A percentile compares a stretch with the other conserved stretches of the same genome.
Evolutionary conservation across 1,140 invertebrate species (phyloP).

Genomic region (Cydia fagiglandana): DNA sequence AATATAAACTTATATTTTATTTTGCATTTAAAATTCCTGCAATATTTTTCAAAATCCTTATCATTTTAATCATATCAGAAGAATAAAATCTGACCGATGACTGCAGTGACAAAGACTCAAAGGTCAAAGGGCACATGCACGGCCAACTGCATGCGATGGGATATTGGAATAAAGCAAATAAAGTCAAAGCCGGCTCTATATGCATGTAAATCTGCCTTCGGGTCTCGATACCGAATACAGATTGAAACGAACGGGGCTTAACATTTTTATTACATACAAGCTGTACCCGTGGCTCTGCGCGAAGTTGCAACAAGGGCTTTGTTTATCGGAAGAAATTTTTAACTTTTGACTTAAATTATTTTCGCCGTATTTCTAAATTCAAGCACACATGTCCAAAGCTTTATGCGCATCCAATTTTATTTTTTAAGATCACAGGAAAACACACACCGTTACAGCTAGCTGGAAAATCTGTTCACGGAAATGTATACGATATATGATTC

Average conservation of each 20-base stretch:
- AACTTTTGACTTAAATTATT: not conserved
- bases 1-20: too few relatives aligned
- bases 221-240: conserved; percentile 57
- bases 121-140: conserved; percentile 38
- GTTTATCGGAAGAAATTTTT: not conserved
- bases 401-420: too few relatives aligned
- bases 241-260: conserved; percentile 64
- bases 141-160: conserved; percentile 38
- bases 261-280: conserved; percentile 63
- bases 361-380: too few relatives aligned
- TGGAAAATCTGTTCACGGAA: too few relatives aligned
- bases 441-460: too few relatives aligned
- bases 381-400: too few relatives aligned
- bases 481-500: too few relatives aligned
- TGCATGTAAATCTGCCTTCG: conserved; percentile 62
- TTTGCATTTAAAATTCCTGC: too few relatives aligned
- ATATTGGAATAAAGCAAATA: conserved; percentile 68
- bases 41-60: not conserved
- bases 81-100: conserved; percentile 3
- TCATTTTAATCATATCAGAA: not conserved
- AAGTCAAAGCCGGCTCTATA: conserved; percentile 51
- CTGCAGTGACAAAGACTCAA: conserved; percentile 37
- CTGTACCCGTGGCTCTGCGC: not conserved
- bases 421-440: too few relatives aligned
- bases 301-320: not conserved